A percentile compares a stretch with the other conserved stretches of the same genome.
Evolutionary conservation across 2,113 vertebrate species (phyloP).

Genomic region (Felis chaus): DNA sequence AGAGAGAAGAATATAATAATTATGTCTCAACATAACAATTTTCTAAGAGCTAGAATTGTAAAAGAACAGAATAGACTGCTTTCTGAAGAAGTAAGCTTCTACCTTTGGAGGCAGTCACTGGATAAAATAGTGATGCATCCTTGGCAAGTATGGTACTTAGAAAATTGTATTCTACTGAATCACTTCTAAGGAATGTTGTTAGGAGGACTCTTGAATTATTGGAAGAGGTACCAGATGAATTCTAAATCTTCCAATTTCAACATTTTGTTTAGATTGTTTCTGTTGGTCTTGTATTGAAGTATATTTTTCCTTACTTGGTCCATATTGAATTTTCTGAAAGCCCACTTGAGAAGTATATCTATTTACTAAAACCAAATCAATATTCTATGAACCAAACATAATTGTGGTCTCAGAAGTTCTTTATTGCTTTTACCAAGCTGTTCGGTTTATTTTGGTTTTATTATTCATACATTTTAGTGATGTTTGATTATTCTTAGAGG

Average conservation of each 20-base stretch:
- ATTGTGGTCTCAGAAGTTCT: background rate
- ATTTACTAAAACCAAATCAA: conserved; percentile 54
- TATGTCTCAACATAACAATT: background rate
- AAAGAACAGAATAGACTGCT: background rate
- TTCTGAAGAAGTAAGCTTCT: background rate
- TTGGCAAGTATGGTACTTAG: background rate
- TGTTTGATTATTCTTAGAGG: conserved; percentile 26
- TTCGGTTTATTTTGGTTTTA: conserved; percentile 40
- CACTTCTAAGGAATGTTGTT: background rate
- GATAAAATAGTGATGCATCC: background rate
- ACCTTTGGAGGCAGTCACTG: background rate
- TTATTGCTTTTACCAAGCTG: conserved; percentile 40
- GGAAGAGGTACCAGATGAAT: background rate
- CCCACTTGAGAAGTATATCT: background rate
- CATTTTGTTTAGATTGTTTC: conserved; percentile 11
- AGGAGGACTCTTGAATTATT: conserved; percentile 7
- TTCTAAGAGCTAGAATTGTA: background rate
- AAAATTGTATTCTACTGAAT: conserved; percentile 33
- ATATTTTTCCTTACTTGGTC: conserved; percentile 30
- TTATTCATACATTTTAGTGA: conserved; percentile 34
- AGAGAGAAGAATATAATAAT: background rate
- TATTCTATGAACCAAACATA: conserved; percentile 31
- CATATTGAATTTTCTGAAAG: conserved; percentile 16
- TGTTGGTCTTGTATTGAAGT: background rate
- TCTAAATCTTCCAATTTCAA: background rate